A percentile compares a stretch with the other conserved stretches of the same genome.
These are phyloP conservation scores for Sarcophaga rosellei DNA, from an alignment of 2,888 invertebrate species.

Conservation along the genomic window DNA sequence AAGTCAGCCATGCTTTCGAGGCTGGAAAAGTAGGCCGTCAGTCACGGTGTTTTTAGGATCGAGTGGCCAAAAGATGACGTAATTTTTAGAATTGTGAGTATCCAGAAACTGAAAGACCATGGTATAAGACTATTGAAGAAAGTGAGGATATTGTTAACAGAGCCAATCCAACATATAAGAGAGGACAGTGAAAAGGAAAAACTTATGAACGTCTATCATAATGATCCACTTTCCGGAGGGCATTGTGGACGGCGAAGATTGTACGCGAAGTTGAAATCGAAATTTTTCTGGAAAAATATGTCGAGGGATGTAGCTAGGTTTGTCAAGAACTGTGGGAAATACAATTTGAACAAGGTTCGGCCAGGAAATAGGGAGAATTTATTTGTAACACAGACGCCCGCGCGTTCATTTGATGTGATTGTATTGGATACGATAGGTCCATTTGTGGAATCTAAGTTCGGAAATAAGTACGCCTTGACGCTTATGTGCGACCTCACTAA, in stretches of 20 bases:
- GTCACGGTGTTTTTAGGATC: not conserved
- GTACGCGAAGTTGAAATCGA: conserved; percentile 10
- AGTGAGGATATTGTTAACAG: not conserved
- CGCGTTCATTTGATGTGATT: not conserved
- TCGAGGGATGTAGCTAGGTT: no score
- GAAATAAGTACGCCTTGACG: not conserved
- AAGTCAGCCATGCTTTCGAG: not conserved
- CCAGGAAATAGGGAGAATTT: not conserved
- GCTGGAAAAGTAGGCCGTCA: not conserved
- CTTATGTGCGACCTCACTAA: not conserved
- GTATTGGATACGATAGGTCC: not conserved
- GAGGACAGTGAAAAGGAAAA: not conserved
- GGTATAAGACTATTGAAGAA: not conserved
- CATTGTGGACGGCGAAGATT: conserved; percentile 9
- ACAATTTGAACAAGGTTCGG: no score
- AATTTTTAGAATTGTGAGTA: not conserved
- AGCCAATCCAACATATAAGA: not conserved
- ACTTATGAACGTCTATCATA: not conserved
- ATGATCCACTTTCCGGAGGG: not conserved
- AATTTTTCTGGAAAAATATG: conserved; percentile 3
- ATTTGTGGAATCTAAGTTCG: not conserved
- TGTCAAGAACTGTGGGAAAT: not conserved
- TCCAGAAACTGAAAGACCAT: not conserved
- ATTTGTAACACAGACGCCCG: not conserved
- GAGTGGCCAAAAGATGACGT: not conserved